Base-by-base conservation (phyloP, 2,113 vertebrate genomes). In the Euleptes europaea region DNA sequence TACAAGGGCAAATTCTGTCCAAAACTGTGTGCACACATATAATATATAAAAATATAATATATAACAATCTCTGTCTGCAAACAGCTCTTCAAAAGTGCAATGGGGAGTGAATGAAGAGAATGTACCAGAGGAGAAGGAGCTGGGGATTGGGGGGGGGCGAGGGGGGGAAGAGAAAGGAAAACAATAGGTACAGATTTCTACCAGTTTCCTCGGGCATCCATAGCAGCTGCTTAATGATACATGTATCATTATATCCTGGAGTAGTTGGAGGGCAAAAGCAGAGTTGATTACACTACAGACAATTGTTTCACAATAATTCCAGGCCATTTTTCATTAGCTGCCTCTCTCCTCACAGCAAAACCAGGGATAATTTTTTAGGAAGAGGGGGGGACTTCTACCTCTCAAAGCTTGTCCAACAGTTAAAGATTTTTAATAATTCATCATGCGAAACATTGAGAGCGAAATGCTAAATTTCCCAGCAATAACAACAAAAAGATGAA, bases 241-340 rank as follows among this genome's bases (percentile, higher is more conserved):
- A 97, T 97, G 97, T 96, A 97, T 97, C 97, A 97, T 97, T 97
- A 97, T 95, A 97, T 96, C 96, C 95, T 94, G 90, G 92, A 96
- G 96, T 97, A 96, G 97, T 97, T 97, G 95, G 94, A 97, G 96
- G 96, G 97, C 96, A 97, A 93, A 97, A 96, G 94, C 95, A 97
- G 96, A 97, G 96, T 97, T 97, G 97, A 97, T 97, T 97, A 97
- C 97, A 97, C 96, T 96, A 95, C 95, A 97, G 97, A 97, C 97
- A 97, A 97, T 97, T 97, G 97, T 97, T 97, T 96, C 97, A 96
- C 97, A 96, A 97, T 97, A 96, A 97, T 97, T 97, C 97, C 86
- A 89, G 94, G 88, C 96, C 94, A 97, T 97, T 97, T 97, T 97
- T 97, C 96, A 97, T 97, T 97, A 97, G 95, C 95, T 95, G 95